Percentiles rank a stretch among this genome's conserved stretches.
Conservation (phyloP, 2,797 vertebrate species). For the Periparus ater region DNA sequence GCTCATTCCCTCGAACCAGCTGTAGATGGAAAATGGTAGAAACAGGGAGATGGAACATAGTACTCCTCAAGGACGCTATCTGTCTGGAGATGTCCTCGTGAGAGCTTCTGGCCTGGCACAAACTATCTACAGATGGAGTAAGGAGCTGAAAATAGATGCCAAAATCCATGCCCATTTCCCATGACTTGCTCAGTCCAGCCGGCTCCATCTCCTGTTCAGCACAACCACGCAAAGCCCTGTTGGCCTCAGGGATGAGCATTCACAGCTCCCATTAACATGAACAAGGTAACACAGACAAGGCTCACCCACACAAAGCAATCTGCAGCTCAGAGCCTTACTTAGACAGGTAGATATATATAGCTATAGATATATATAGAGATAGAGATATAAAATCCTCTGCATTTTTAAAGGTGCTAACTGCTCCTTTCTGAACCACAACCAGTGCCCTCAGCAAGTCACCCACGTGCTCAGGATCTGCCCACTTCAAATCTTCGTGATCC, state of each 20-base stretch:
- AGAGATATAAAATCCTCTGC: neutral
- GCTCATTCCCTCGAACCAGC: neutral
- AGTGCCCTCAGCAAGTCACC: neutral
- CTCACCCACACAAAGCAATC: neutral
- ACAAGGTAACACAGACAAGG: neutral
- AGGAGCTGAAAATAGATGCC: neutral
- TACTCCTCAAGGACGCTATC: neutral
- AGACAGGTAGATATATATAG: neutral
- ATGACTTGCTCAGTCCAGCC: neutral
- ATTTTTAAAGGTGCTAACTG: neutral
- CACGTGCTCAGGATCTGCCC: neutral
- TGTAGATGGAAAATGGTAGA: neutral
- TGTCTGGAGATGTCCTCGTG: neutral
- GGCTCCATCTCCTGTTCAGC: neutral
- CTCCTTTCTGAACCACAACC: neutral
- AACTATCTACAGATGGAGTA: neutral
- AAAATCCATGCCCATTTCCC: neutral
- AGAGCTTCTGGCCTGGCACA: neutral
- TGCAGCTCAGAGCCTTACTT: neutral
- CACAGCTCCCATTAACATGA: neutral
- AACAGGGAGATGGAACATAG: neutral
- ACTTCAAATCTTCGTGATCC: neutral
- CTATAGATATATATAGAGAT: neutral
- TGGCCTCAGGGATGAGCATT: neutral
- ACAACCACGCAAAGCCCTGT: fast-evolving